These are phyloP conservation scores for Chelmon rostratus DNA, from an alignment of 2,797 vertebrate species.

Conservation along the genomic window DNA sequence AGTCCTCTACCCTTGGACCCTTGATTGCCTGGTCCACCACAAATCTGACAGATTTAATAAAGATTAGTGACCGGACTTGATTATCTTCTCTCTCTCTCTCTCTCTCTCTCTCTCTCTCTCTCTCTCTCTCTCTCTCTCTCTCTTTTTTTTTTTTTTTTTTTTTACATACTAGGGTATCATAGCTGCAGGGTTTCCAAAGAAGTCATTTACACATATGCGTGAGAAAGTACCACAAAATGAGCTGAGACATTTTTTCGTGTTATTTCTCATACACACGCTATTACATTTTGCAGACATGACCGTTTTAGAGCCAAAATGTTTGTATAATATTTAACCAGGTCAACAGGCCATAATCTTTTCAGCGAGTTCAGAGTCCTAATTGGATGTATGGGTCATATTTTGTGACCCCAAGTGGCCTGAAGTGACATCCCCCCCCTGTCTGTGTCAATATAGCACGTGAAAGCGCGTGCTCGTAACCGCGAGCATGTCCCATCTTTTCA, in stretches of 20 bases:
- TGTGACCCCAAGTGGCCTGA: neutral
- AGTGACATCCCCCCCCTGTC: neutral
- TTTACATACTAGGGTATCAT: neutral
- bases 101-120: too few species aligned
- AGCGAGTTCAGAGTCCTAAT: neutral
- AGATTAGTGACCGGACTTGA: neutral
- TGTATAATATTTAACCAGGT: neutral
- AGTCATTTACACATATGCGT: neutral
- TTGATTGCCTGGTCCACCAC: neutral
- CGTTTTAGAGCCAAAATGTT: neutral
- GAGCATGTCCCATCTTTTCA: neutral
- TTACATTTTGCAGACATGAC: neutral
- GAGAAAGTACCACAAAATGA: neutral
- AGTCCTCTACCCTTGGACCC: neutral
- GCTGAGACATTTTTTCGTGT: neutral
- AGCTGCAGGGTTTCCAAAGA: neutral
- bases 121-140: too few species aligned
- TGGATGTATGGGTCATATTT: neutral
- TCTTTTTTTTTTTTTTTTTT: too few species aligned
- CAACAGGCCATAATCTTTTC: neutral
- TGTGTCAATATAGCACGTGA: constrained; percentile 1
- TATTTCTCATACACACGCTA: neutral
- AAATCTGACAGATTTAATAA: neutral
- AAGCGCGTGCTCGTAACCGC: constrained; percentile 16
- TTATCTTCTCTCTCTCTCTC: too few species aligned